These are phyloP conservation scores for Adelphocoris suturalis DNA, from an alignment of 2,888 invertebrate species.

Conservation along the genomic window DNA sequence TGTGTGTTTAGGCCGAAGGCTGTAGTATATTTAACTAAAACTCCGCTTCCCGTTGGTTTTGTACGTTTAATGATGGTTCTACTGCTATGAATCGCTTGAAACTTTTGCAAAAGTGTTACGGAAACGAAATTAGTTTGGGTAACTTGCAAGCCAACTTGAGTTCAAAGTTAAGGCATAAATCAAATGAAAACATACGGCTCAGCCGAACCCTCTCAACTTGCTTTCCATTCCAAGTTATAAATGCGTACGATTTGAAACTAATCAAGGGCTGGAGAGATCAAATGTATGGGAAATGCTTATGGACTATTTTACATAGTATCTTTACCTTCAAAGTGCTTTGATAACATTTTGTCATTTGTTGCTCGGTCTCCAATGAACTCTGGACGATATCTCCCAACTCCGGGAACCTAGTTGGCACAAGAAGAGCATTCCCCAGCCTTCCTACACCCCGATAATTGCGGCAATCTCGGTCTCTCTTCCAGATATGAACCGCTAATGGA, in stretches of 20 bases:
- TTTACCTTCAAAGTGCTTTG: neutral
- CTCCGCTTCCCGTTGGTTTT: neutral
- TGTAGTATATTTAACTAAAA: conserved; percentile 9
- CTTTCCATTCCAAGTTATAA: neutral
- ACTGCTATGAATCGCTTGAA: neutral
- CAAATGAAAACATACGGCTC: conserved; percentile 35
- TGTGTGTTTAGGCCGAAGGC: neutral
- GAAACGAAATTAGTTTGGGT: conserved; percentile 26
- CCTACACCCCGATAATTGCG: conserved; percentile 43
- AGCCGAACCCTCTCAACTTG: conserved; percentile 16
- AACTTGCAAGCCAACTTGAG: conserved; percentile 18
- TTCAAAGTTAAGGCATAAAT: conserved; percentile 32
- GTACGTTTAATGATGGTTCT: conserved; percentile 6
- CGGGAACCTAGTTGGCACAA: neutral
- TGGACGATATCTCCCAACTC: neutral
- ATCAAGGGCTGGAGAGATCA: conserved; percentile 4
- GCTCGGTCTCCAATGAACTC: neutral
- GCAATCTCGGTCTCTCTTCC: conserved; percentile 28
- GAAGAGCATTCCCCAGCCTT: neutral
- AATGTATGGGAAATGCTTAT: neutral
- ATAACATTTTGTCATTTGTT: neutral
- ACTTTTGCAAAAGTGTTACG: conserved; percentile 27
- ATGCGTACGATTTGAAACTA: conserved; percentile 24
- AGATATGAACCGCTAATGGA: conserved; percentile 55
- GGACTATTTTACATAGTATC: neutral